Evolutionary conservation across 2,797 vertebrate species (phyloP).

Genomic region (Cyclura pinguis): DNA sequence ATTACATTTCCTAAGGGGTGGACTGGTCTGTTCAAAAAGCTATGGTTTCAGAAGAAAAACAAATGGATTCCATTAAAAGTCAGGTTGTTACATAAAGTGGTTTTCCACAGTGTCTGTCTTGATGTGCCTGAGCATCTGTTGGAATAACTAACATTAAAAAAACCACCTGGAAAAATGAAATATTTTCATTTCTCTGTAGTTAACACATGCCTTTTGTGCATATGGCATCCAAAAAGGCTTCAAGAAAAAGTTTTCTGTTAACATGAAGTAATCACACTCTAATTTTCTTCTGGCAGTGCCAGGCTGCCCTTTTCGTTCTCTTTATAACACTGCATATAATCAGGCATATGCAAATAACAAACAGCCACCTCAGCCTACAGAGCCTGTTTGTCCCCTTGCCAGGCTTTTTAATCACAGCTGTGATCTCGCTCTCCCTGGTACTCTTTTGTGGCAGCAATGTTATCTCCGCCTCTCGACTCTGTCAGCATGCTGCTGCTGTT

Average conservation of each 20-base stretch:
- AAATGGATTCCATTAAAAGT: conserved; percentile 59
- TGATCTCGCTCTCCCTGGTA: neutral
- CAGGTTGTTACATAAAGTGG: conserved; percentile 54
- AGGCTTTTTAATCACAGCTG: neutral
- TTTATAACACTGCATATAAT: conserved; percentile 30
- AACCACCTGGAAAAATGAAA: conserved; percentile 48
- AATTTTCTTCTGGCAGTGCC: conserved; percentile 9
- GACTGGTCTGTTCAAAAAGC: conserved; percentile 47
- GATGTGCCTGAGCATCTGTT: neutral
- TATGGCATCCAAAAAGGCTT: conserved; percentile 41
- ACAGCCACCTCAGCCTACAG: neutral
- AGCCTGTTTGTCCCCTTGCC: neutral
- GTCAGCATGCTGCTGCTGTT: conserved; percentile 10
- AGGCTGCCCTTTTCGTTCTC: conserved; percentile 35
- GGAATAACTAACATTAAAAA: neutral
- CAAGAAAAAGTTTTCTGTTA: conserved; percentile 47
- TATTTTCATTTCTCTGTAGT: conserved; percentile 50
- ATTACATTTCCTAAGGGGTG: conserved; percentile 41
- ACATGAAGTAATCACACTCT: conserved; percentile 24
- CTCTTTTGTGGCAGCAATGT: conserved; percentile 33
- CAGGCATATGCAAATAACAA: conserved; percentile 50
- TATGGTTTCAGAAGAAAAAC: conserved; percentile 61
- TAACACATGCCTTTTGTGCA: conserved; percentile 49
- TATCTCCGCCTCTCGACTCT: conserved; percentile 26
- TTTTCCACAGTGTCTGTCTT: conserved; percentile 35